Evolutionary conservation across 2,888 invertebrate genomes (phyloP), one percentile per base, ranked within the genome.

Genomic region (Gibbula magus): DNA sequence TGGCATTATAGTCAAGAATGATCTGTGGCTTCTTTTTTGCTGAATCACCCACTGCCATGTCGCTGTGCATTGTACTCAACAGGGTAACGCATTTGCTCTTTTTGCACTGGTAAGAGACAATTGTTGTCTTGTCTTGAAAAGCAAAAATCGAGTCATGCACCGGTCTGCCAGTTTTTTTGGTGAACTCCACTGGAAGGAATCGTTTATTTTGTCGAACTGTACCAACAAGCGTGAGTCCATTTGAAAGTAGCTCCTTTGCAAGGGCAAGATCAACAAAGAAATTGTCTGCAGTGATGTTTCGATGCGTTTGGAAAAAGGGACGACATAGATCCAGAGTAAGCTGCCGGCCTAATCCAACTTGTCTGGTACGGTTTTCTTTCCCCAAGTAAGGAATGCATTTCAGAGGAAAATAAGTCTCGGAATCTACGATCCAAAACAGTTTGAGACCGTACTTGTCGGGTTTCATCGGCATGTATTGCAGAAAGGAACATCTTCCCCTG

Each of bases 21-120:
- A 84, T 80, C n/a, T 83, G 82, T 73, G 84, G 81, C 52, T 82
- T 82, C 29, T 67, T n/a, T 45, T 77, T 70, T 20, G 13, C 0
- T n/a, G 70, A n/a, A 3, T 25, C 20, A 20, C 35, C 70, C 3
- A 70, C 70, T 1, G 5, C 45, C 1, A 13, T 10, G 1, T 7
- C 13, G 5, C 13, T 45, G 20, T 70, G n/a, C 39, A 70, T 70
- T 35, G 35, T 70, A 10, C 70, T 70, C 1, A 39, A 10, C 32
- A 70, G 13, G 1, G 22, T 22, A 13, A 70, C 70, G n/a, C 32
- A 35, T 45, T 70, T 70, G 8, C 3, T 45, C 16, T 45, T 35
- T 8, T 70, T 35, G 45, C 70, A 32, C n/a, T 70, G 70, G 20
- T 70, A 70, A 13, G 39, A 32, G n/a, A 70, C 70, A 70, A 70